Evolutionary conservation across 2,797 vertebrate species (phyloP).

Genomic region (Clarias laeviceps): DNA sequence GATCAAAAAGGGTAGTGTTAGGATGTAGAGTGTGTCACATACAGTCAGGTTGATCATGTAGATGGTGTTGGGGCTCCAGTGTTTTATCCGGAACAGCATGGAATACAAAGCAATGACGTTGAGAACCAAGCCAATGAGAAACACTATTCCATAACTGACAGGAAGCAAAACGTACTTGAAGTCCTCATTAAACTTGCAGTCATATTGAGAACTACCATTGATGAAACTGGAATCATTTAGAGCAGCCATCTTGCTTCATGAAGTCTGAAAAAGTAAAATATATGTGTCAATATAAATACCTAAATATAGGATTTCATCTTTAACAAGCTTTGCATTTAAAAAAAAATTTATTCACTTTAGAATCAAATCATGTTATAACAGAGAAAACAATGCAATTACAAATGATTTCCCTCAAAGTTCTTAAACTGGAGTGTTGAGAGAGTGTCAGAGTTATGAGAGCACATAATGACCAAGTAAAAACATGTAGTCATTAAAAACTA

Average conservation of each 20-base stretch:
- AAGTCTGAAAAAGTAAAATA: constrained; percentile 52
- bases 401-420: not conserved
- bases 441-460: too few relatives aligned
- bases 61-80: constrained; percentile 89
- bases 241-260: constrained; percentile 56
- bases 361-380: not conserved
- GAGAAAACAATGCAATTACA: not conserved
- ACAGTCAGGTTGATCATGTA: constrained; percentile 96
- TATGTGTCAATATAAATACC: not conserved
- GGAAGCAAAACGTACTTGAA: constrained; percentile 94
- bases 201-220: constrained; percentile 67
- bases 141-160: constrained; percentile 85
- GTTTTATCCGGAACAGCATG: constrained; percentile 88
- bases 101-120: constrained; percentile 83
- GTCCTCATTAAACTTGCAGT: constrained; percentile 84
- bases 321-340: not conserved
- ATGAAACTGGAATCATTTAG: not conserved
- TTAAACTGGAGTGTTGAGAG: too few relatives aligned
- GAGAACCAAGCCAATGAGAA: constrained; percentile 84
- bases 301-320: not conserved
- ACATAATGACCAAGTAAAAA: too few relatives aligned
- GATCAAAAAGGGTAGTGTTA: constrained; percentile 91
- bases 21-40: constrained; percentile 87
- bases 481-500: not conserved
- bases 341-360: not conserved